These are phyloP conservation scores for Cecropterus lyciades DNA, from an alignment of 1,140 invertebrate species.

Conservation along the genomic window DNA sequence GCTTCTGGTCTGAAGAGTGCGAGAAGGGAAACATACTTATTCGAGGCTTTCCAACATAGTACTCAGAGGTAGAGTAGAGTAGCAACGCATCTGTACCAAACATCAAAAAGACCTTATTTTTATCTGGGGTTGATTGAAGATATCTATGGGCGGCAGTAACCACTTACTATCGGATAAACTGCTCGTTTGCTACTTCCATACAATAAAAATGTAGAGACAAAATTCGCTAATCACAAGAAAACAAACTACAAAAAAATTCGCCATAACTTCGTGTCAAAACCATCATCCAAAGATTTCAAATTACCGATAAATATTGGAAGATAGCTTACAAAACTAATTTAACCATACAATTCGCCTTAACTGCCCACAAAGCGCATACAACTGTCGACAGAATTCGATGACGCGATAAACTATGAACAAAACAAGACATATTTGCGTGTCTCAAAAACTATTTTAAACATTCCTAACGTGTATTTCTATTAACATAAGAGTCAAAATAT, in stretches of 20 bases:
- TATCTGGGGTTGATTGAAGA: too few relatives aligned
- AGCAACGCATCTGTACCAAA: too few relatives aligned
- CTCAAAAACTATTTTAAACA: background rate
- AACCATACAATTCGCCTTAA: conserved; percentile 56
- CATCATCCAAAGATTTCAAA: conserved; percentile 42
- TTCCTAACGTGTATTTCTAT: conserved; percentile 7
- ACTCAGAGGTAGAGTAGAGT: too few relatives aligned
- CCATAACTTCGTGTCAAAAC: conserved; percentile 21
- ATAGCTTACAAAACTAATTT: conserved; percentile 63
- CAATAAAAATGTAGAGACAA: too few relatives aligned
- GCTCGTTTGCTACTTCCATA: too few relatives aligned
- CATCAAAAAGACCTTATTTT: too few relatives aligned
- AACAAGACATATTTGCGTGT: conserved; percentile 35
- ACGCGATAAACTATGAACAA: conserved; percentile 50
- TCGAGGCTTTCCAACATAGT: too few relatives aligned
- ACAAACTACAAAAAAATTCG: background rate
- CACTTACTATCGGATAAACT: too few relatives aligned
- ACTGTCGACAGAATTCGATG: conserved; percentile 59
- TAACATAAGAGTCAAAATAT: conserved; percentile 18
- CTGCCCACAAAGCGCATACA: conserved; percentile 59
- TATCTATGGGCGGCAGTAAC: too few relatives aligned
- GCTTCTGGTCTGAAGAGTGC: too few relatives aligned
- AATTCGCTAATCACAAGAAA: too few relatives aligned
- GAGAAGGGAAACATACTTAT: too few relatives aligned
- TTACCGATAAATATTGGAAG: conserved; percentile 51